Percentiles rank a stretch among this genome's conserved stretches.
These are phyloP conservation scores for Apocrypta bakeri DNA, from an alignment of 1,140 invertebrate genomes.

Conservation along the genomic window DNA sequence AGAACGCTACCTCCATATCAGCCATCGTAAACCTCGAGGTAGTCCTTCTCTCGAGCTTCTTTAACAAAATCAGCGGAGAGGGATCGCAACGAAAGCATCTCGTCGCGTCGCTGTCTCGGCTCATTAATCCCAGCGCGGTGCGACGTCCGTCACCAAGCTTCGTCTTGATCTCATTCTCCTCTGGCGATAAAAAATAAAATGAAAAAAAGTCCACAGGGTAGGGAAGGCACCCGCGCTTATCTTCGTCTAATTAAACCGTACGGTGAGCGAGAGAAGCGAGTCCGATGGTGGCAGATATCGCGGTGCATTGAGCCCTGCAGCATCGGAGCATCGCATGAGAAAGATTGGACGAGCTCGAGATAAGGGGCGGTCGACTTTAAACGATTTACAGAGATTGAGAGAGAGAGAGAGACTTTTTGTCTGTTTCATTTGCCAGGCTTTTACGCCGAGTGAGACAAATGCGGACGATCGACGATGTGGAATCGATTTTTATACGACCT, in stretches of 20 bases:
- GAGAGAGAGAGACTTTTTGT: not conserved
- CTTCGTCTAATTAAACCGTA: slow-evolving; percentile 47
- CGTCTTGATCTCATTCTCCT: slow-evolving; percentile 5
- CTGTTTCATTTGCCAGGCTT: not conserved
- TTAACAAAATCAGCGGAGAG: not conserved
- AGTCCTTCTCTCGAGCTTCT: not conserved
- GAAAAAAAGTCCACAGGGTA: not conserved
- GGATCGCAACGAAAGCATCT: slow-evolving; percentile 27
- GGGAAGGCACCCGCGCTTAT: slow-evolving; percentile 21
- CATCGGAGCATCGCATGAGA: slow-evolving; percentile 13
- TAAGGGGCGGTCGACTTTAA: slow-evolving; percentile 34
- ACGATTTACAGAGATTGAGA: slow-evolving; percentile 5
- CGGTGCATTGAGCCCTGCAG: slow-evolving; percentile 27
- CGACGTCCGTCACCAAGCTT: slow-evolving; percentile 26
- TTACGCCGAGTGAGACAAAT: not conserved
- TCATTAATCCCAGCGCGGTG: slow-evolving; percentile 33
- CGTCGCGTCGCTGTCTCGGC: not conserved
- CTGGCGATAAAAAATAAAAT: not conserved
- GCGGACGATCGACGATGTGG: not conserved
- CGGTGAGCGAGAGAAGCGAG: slow-evolving; percentile 18
- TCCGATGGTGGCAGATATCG: slow-evolving; percentile 47
- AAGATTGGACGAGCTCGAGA: slow-evolving; percentile 3
- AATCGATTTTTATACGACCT: not conserved
- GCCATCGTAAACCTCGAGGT: not conserved
- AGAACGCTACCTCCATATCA: not conserved